A percentile compares a stretch with the other conserved stretches of the same genome.
phyloP scores from a whole-genome alignment of 2,888 invertebrate species.

The Nemurella pictetii region DNA sequence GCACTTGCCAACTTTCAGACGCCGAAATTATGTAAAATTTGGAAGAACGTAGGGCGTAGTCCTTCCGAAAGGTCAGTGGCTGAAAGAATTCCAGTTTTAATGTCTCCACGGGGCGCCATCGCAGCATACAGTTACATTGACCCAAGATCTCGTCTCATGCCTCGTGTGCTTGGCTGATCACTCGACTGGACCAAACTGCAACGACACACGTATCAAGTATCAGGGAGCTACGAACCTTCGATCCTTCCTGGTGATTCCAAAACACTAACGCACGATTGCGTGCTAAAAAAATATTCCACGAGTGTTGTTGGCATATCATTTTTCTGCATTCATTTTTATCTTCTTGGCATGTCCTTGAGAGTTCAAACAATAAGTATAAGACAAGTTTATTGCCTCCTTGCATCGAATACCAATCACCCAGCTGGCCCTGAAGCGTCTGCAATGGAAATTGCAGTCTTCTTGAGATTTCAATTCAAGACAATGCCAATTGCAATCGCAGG shows the following conservation, averaged over 20 bases:
- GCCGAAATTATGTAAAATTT: neutral
- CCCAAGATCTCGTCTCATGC: too few species aligned
- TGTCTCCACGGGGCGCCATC: neutral
- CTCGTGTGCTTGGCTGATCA: too few species aligned
- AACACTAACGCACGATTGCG: neutral
- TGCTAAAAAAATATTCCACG: neutral
- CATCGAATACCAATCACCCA: conserved; percentile 6
- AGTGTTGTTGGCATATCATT: neutral
- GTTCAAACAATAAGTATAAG: conserved; percentile 13
- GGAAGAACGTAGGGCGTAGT: neutral
- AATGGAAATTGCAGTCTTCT: neutral
- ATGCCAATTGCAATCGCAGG: neutral
- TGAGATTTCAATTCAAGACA: neutral
- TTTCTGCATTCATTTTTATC: neutral
- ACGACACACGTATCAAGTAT: neutral
- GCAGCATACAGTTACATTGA: conserved; percentile 16
- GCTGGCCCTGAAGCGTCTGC: neutral
- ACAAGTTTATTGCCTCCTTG: conserved; percentile 27
- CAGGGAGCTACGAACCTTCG: neutral
- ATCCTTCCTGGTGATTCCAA: neutral
- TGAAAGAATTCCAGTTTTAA: conserved; percentile 8
- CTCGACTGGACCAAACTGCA: neutral
- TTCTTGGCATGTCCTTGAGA: conserved; percentile 16
- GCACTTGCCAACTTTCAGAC: neutral
- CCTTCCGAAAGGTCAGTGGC: conserved; percentile 1